phyloP scores from a whole-genome alignment of 2,888 invertebrate species.

The Amblyjoppa proteus region DNA sequence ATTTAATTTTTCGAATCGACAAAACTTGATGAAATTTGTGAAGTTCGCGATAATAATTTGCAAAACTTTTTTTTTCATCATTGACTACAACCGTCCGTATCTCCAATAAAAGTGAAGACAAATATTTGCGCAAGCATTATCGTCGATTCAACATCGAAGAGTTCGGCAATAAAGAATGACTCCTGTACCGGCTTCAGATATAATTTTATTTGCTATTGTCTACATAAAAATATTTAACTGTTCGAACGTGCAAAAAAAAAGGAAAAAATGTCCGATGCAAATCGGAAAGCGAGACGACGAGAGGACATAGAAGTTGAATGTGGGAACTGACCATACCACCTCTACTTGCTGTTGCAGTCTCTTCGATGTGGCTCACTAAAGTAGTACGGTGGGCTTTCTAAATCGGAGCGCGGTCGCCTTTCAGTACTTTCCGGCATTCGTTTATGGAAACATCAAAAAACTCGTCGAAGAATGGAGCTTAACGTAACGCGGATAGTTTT shows the following conservation, averaged over 20 bases:
- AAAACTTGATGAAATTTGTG: background rate
- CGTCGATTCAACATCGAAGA: background rate
- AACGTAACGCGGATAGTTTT: conserved; percentile 80
- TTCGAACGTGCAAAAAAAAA: background rate
- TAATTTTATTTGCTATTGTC: background rate
- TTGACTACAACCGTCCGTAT: background rate
- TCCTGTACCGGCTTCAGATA: background rate
- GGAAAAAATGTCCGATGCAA: background rate
- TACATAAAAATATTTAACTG: background rate
- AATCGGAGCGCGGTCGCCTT: conserved; percentile 11
- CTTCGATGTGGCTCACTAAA: background rate
- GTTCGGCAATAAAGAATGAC: background rate
- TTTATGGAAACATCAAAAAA: background rate
- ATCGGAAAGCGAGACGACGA: background rate
- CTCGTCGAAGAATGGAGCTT: conserved; percentile 70
- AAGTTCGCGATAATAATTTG: conserved; percentile 71
- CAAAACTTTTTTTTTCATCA: too few relatives aligned
- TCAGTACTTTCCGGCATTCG: background rate
- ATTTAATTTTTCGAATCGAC: too few relatives aligned
- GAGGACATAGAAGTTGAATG: background rate
- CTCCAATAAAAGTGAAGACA: background rate
- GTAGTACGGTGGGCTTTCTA: conserved; percentile 56
- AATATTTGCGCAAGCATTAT: background rate
- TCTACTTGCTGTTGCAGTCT: conserved; percentile 54
- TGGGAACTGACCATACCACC: background rate